Base-by-base conservation (phyloP, 2,113 vertebrate species). In the Dicrurus megarhynchus region DNA sequence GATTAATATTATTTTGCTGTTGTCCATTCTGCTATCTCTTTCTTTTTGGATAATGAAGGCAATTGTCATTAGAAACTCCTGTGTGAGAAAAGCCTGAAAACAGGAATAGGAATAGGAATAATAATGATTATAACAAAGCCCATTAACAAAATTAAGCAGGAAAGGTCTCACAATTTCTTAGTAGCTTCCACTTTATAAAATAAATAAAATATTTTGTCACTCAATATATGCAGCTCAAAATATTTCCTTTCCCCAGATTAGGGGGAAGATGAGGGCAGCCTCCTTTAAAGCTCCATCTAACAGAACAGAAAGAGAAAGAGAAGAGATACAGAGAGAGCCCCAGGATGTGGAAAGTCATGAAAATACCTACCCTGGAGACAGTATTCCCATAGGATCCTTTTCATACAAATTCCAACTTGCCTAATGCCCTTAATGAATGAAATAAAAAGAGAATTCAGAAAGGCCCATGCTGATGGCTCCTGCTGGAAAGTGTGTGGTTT, bases 381-480 rank as follows among this genome's bases (percentile, higher is more conserved):
- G 94, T 97, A 69, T 96, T 93, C 93, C 97, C 95, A 97, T 95
- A 92, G 80, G 96, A 97, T 96, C 92, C 97, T 96, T 93, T 94
- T 92, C 57, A 46, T 41, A 89, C 87, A 86, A 86, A 90, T 91
- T 91, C 93, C 88, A 93, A 93, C 94, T 97, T 91, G 92, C 90
- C 94, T 97, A 86, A 91, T 92, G 95, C 96, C 80, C 88, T 96
- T 90, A 97, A 96, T 96, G 90, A 97, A 97, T 71, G 96, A 97
- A 97, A 97, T 96, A 97, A 96, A 95, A 96, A 95, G 90, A 96
- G 97, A 95, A 97, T 97, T 96, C 96, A 94, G 96, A 97, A 97
- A 94, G 96, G 97, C 95, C 97, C 97, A 95, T 95, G 95, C 96
- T 97, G 97, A 92, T 97, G 97, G 92, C 95, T 97, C 89, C 94